Percentiles rank a stretch among this genome's conserved stretches.
phyloP scores from a whole-genome alignment of 64 coral and sea anemone genomes.

The Montipora foliosa region DNA sequence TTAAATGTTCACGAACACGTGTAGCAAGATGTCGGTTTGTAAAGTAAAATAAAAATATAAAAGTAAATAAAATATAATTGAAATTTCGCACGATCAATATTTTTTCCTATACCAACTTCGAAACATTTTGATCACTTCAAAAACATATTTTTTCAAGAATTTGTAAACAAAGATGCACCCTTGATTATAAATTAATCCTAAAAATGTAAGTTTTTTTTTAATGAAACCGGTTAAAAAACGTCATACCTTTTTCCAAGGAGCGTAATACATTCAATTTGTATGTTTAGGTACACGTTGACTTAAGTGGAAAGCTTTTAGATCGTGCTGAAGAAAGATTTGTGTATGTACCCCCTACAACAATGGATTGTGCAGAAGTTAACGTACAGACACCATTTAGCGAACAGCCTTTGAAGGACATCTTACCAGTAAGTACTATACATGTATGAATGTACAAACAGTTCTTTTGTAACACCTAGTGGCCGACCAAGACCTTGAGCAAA shows the following conservation, averaged over 20 bases:
- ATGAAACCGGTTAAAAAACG: not conserved
- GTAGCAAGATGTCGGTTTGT: too few relatives aligned
- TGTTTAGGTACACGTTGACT: not conserved
- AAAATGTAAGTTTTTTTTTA: not conserved
- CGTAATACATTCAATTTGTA: not conserved
- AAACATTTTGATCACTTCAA: not conserved
- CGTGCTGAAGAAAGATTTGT: not conserved
- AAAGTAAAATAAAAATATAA: not conserved
- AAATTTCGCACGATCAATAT: too few relatives aligned
- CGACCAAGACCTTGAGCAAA: not conserved
- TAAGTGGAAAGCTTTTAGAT: not conserved
- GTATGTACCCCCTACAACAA: not conserved
- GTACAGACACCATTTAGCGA: not conserved
- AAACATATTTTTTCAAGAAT: not conserved
- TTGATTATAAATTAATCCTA: not conserved
- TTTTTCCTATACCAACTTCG: not conserved
- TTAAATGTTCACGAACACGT: too few relatives aligned
- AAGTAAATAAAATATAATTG: too few relatives aligned
- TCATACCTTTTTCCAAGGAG: not conserved
- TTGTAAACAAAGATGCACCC: not conserved
- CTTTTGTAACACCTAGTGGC: conserved; percentile 6
- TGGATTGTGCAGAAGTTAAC: not conserved
- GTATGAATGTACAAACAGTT: not conserved
- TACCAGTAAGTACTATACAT: not conserved
- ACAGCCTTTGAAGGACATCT: not conserved